Percentiles rank a stretch among this genome's conserved stretches.
These are phyloP conservation scores for Stenolophus ochropezus DNA, from an alignment of 2,888 invertebrate genomes.

Conservation along the genomic window DNA sequence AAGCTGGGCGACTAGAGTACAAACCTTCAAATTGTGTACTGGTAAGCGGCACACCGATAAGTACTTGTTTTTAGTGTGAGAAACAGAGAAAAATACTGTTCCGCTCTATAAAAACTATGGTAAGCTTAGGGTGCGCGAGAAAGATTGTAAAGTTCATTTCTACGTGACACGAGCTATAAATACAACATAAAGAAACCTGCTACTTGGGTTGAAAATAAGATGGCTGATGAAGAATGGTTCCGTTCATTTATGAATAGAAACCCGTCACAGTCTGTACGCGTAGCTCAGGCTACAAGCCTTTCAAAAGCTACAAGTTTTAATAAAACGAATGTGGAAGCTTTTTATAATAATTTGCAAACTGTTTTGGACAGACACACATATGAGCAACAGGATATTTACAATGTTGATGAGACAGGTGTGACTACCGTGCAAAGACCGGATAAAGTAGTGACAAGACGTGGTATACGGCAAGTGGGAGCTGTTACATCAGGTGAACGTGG, in stretches of 20 bases:
- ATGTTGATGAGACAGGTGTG: constrained; percentile 48
- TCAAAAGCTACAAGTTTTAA: constrained; percentile 58
- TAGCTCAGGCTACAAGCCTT: constrained; percentile 65
- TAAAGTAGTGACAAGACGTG: constrained; percentile 62
- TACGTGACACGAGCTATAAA: too few relatives aligned
- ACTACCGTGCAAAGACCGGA: constrained; percentile 62
- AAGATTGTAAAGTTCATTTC: too few relatives aligned
- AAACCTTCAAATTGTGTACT: too few relatives aligned
- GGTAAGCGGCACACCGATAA: too few relatives aligned
- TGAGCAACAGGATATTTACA: background rate
- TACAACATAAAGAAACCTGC: constrained; percentile 62
- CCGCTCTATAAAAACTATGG: too few relatives aligned
- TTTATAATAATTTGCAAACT: constrained; percentile 4
- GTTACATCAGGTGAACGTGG: constrained; percentile 65
- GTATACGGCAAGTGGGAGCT: constrained; percentile 62
- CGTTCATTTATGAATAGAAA: constrained; percentile 64
- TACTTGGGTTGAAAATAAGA: constrained; percentile 63
- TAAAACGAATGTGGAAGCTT: constrained; percentile 57
- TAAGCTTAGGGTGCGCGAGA: too few relatives aligned
- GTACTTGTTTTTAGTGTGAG: too few relatives aligned
- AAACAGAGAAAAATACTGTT: too few relatives aligned
- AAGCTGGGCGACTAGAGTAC: too few relatives aligned
- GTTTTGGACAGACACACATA: background rate
- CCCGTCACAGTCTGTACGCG: constrained; percentile 63
- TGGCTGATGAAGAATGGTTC: constrained; percentile 65